Percentiles rank a stretch among this genome's conserved stretches.
phyloP scores from a whole-genome alignment of 2,888 invertebrate genomes.

The Matsumyia berberina region DNA sequence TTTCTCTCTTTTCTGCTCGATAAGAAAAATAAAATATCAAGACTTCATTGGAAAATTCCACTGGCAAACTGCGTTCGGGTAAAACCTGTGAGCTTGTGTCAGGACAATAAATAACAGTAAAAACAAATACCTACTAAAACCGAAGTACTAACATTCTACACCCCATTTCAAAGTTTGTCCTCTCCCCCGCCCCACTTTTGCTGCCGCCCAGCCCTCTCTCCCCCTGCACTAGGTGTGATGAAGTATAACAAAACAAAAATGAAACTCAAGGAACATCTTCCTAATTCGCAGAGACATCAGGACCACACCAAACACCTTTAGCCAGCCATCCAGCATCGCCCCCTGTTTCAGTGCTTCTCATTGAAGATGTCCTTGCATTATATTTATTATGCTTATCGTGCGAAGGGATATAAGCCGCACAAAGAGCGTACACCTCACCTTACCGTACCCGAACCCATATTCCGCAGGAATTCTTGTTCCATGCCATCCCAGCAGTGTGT shows the following conservation, averaged over 20 bases:
- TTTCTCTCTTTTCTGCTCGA: no score
- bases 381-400: constrained; percentile 74
- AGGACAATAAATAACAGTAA: constrained; percentile 72
- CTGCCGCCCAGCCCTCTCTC: no score
- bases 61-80: constrained; percentile 32
- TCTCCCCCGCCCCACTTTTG: no score
- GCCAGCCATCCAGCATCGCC: constrained; percentile 2
- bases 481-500: constrained; percentile 1
- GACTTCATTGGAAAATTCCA: constrained; percentile 59
- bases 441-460: constrained; percentile 35
- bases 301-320: constrained; percentile 21
- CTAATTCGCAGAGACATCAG: constrained; percentile 72
- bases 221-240: constrained; percentile 57
- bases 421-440: constrained; percentile 15
- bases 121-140: constrained; percentile 70
- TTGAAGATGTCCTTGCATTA: constrained; percentile 72
- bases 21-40: background rate
- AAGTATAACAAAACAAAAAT: constrained; percentile 43
- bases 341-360: constrained; percentile 32
- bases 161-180: constrained; percentile 14
- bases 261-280: constrained; percentile 67
- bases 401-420: constrained; percentile 48
- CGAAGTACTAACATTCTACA: constrained; percentile 48
- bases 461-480: constrained; percentile 19
- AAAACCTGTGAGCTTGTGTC: constrained; percentile 61